Evolutionary conservation across 2,888 invertebrate genomes (phyloP), one percentile per base, ranked within the genome.

Genomic region (Cerceris ruficornis): DNA sequence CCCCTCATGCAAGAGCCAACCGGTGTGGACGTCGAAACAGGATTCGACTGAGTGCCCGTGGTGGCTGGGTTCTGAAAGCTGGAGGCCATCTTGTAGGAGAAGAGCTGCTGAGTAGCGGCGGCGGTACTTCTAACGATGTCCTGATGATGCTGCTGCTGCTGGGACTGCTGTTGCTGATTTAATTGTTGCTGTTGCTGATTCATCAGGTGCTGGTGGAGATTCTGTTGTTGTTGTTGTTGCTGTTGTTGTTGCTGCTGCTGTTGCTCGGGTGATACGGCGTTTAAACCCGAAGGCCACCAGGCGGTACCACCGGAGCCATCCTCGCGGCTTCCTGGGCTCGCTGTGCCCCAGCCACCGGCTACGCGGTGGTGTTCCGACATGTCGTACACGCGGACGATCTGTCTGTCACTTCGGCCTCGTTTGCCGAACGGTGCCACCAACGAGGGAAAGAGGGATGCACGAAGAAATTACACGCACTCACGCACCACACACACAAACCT

Each of bases 11-110:
- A 87, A 77, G 90, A 78, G 80, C 95, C 94, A 82, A 95, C 94
- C 77, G 95, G 94, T 87, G 94, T 94, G 88, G 94, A 93, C 84
- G 95, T 94, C 87, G 95, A 94, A 86, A 95, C 94, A 87, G 94
- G 94, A 88, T 92, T 94, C 93, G 94, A 95, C 93, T 93, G 94
- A 90, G 93, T 94, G 93, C 94, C 94, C 91, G 94, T 95, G 93
- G 94, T 95, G 93, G 94, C 93, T 88, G 95, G 94, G 92, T 95
- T 95, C 89, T 96, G 95, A 94, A 97, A 96, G 92, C 96, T 96
- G 92, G 96, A 95, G 89, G 96, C 95, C 96, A 97, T 96, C 94
- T 97, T 97, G 93, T 97, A 97, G 81, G 96, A 95, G 92, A 96
- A 97, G 87, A 96, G 94, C 93, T 96, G 96, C 91, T 96, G 96